Conservation (phyloP, 2,888 invertebrate genomes). For the Lottia gigantea region DNA sequence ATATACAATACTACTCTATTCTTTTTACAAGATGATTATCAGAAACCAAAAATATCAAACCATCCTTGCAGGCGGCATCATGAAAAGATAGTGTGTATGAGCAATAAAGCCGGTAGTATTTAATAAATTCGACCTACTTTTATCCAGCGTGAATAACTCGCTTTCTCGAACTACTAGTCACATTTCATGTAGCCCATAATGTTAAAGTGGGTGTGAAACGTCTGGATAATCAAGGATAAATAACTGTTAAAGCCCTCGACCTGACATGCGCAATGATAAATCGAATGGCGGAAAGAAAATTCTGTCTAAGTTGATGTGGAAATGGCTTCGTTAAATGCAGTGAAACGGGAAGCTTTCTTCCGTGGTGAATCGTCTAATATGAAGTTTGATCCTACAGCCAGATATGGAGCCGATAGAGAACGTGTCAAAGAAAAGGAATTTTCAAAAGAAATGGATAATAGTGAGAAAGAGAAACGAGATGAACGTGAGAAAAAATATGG, state of each 20-base stretch:
- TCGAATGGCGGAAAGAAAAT: slow-evolving; percentile 8
- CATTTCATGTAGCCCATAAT: neutral
- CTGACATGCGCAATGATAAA: slow-evolving; percentile 2
- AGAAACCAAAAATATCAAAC: no score
- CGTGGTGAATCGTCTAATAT: slow-evolving; percentile 44
- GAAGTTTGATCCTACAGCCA: slow-evolving; percentile 56
- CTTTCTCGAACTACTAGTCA: neutral
- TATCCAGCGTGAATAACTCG: slow-evolving; percentile 4
- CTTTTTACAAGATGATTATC: no score
- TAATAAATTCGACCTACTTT: slow-evolving; percentile 7
- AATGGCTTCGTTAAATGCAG: slow-evolving; percentile 46
- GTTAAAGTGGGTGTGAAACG: neutral
- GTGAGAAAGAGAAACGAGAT: slow-evolving; percentile 37
- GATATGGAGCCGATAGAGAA: slow-evolving; percentile 43
- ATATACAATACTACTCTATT: no score
- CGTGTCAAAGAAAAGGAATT: slow-evolving; percentile 28
- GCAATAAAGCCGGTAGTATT: slow-evolving; percentile 1
- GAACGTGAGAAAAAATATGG: slow-evolving; percentile 44
- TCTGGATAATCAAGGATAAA: neutral
- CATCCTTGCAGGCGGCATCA: no score
- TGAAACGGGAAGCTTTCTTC: slow-evolving; percentile 62
- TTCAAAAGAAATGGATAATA: slow-evolving; percentile 18
- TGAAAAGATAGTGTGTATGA: no score
- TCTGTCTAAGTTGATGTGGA: neutral
- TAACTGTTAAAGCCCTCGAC: slow-evolving; percentile 4